Percentiles rank a stretch among this genome's conserved stretches.
These are phyloP conservation scores for Isichthys henryi DNA, from an alignment of 2,113 vertebrate genomes.

Conservation along the genomic window DNA sequence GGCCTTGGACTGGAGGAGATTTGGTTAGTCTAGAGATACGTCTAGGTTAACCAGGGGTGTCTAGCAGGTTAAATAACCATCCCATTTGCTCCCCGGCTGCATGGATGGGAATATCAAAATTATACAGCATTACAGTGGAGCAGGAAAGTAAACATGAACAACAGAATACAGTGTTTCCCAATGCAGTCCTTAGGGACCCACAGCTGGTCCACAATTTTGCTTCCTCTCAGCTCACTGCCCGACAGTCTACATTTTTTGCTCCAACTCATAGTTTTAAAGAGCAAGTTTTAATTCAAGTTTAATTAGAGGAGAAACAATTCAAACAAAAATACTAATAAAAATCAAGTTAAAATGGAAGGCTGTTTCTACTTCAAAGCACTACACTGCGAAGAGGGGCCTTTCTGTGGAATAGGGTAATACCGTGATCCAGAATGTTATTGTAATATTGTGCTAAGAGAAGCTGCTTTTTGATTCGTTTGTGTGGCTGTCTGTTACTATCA, in stretches of 20 bases:
- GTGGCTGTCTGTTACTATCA: background rate
- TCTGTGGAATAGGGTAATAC: background rate
- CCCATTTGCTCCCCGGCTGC: background rate
- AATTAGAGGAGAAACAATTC: slow-evolving; percentile 49
- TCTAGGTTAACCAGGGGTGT: slow-evolving; percentile 40
- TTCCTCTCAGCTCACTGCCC: background rate
- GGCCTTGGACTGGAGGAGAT: slow-evolving; percentile 49
- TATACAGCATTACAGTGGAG: background rate
- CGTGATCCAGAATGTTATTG: background rate
- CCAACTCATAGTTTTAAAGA: slow-evolving; percentile 57
- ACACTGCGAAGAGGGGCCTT: background rate
- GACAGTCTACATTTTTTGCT: background rate
- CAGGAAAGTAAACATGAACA: background rate
- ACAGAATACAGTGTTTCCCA: background rate
- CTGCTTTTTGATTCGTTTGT: background rate
- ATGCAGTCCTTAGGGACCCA: background rate
- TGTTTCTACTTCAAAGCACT: background rate
- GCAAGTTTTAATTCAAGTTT: slow-evolving; percentile 56
- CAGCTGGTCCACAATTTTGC: background rate
- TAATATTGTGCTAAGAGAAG: background rate
- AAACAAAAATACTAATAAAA: slow-evolving; percentile 33
- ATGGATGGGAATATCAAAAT: background rate
- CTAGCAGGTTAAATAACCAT: slow-evolving; percentile 23
- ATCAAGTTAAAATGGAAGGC: background rate
- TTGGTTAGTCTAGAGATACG: slow-evolving; percentile 33